Conservation (phyloP, 2,888 invertebrate genomes). For the Eupithecia insigniata region DNA sequence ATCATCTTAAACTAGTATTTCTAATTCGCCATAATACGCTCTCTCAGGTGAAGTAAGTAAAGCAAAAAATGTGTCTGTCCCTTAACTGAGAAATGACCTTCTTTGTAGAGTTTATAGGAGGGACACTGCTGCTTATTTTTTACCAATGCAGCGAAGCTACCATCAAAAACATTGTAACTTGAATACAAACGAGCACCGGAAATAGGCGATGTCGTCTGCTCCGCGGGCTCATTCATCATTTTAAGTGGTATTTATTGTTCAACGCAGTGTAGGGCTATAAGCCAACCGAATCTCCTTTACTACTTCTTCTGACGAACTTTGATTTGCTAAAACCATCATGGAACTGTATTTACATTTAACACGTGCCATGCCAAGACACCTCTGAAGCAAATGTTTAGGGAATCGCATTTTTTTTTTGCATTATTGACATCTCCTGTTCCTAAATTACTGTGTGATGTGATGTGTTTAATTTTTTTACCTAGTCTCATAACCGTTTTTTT, state of each 20-base stretch:
- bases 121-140: neutral
- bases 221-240: conserved; percentile 58
- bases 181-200: conserved; percentile 51
- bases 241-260: conserved; percentile 64
- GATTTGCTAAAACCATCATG: neutral
- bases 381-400: too few relatives aligned
- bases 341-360: neutral
- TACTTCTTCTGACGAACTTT: conserved; percentile 15
- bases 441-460: too few relatives aligned
- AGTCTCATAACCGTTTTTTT: too few relatives aligned
- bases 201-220: conserved; percentile 59
- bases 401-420: too few relatives aligned
- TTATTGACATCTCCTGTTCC: too few relatives aligned
- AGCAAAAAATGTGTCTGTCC: too few relatives aligned
- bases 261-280: conserved; percentile 41
- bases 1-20: neutral
- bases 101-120: neutral
- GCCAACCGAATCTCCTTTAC: conserved; percentile 35
- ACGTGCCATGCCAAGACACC: too few relatives aligned
- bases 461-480: too few relatives aligned
- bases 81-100: neutral
- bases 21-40: conserved; percentile 1
- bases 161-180: conserved; percentile 21
- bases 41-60: too few relatives aligned
- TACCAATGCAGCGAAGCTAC: conserved; percentile 5